Evolutionary conservation across 2,797 vertebrate species (phyloP).

Genomic region (Myioborus miniatus): DNA sequence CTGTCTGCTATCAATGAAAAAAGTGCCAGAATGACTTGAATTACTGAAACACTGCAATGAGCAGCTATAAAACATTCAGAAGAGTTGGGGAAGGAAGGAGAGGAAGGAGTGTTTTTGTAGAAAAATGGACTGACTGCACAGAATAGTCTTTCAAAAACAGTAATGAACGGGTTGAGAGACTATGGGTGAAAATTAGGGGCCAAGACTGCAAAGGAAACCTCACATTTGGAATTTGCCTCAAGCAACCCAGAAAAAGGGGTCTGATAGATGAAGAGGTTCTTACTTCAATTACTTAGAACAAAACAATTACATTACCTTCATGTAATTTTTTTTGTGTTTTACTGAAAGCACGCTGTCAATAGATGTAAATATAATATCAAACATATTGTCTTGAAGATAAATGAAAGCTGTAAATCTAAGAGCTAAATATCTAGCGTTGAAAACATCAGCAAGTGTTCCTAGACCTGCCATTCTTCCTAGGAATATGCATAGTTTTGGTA

Average conservation of each 20-base stretch:
- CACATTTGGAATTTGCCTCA: not conserved
- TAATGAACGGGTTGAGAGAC: not conserved
- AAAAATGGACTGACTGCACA: not conserved
- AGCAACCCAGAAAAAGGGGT: fast-evolving
- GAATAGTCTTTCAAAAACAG: not conserved
- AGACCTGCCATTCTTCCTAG: not conserved
- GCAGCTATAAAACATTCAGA: not conserved
- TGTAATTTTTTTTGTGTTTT: not conserved
- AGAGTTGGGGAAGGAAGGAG: not conserved
- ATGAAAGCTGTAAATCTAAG: not conserved
- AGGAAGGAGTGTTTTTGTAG: fast-evolving
- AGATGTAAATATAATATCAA: not conserved
- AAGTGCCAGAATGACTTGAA: fast-evolving
- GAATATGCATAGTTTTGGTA: not conserved
- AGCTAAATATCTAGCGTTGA: not conserved
- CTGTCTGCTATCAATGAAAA: not conserved
- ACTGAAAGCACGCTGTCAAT: not conserved
- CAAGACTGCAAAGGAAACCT: not conserved
- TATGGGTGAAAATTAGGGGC: not conserved
- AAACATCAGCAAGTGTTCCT: not conserved
- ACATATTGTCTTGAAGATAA: not conserved
- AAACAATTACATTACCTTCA: not conserved
- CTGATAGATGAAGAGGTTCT: fast-evolving
- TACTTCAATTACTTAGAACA: not conserved
- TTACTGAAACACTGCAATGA: not conserved